Evolutionary conservation across 2,113 vertebrate species (phyloP).

Genomic region (Ivindomyrus marchei): DNA sequence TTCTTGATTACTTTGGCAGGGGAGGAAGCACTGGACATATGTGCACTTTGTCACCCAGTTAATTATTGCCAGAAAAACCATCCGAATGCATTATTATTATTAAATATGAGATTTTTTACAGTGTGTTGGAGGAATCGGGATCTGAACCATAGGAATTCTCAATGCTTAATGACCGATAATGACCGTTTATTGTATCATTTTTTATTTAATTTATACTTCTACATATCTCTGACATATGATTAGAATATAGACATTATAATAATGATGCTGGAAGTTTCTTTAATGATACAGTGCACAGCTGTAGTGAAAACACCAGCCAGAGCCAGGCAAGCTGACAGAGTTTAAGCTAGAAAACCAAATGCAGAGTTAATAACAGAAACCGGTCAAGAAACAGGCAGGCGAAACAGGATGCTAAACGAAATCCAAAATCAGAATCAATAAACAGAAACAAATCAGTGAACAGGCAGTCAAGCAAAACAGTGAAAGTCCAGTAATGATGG

Average conservation of each 20-base stretch:
- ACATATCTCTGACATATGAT: neutral
- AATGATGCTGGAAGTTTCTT: neutral
- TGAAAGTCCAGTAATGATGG: neutral
- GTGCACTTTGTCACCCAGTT: conserved; percentile 2
- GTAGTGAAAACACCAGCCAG: neutral
- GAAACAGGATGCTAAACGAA: neutral
- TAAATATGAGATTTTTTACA: conserved; percentile 6
- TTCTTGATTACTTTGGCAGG: conserved; percentile 54
- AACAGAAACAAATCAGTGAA: neutral
- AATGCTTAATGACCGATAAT: neutral
- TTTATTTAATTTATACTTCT: neutral
- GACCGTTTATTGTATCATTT: neutral
- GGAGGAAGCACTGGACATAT: conserved; percentile 36
- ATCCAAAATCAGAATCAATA: neutral
- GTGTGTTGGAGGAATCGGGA: neutral
- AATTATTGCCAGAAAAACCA: conserved; percentile 11
- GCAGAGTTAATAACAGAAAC: neutral
- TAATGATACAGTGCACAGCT: neutral
- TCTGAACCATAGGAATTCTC: neutral
- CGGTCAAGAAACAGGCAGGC: neutral
- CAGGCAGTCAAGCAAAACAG: neutral
- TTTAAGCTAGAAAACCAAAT: neutral
- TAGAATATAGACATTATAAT: neutral
- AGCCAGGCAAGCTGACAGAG: neutral
- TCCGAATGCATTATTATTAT: conserved; percentile 1